Conservation (phyloP, 2,888 invertebrate species). For the Dione vanillae region DNA sequence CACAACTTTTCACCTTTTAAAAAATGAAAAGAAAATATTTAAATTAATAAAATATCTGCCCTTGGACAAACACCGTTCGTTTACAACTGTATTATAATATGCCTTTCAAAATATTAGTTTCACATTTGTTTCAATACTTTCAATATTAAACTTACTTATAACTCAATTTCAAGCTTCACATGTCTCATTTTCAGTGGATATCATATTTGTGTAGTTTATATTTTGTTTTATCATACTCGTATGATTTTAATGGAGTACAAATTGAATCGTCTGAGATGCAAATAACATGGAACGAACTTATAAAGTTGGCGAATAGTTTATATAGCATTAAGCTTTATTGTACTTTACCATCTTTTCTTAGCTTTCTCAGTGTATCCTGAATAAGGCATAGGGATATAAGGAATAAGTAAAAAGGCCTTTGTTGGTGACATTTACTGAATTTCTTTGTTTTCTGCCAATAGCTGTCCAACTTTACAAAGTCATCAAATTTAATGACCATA, state of each 20-base stretch:
- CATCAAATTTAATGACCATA: too few species aligned
- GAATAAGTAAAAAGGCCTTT: too few species aligned
- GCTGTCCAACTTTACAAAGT: too few species aligned
- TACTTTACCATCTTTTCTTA: neutral
- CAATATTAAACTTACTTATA: neutral
- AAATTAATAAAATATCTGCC: neutral
- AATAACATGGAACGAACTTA: conserved; percentile 13
- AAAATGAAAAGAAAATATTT: too few species aligned
- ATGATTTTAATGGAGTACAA: conserved; percentile 16
- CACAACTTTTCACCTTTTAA: too few species aligned
- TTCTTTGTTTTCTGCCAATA: too few species aligned
- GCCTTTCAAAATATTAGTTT: too few species aligned
- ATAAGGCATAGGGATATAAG: too few species aligned
- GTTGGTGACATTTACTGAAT: too few species aligned
- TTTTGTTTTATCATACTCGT: neutral
- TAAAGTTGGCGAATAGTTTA: conserved; percentile 8
- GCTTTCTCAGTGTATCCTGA: neutral
- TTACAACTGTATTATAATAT: too few species aligned
- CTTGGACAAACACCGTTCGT: neutral
- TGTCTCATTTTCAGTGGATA: neutral
- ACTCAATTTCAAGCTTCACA: conserved; percentile 8
- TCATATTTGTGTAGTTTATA: neutral
- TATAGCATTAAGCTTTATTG: neutral
- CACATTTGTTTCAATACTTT: neutral
- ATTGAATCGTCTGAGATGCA: conserved; percentile 17